Evolutionary conservation across 2,113 vertebrate genomes (phyloP).

Genomic region (Salvelinus alpinus): DNA sequence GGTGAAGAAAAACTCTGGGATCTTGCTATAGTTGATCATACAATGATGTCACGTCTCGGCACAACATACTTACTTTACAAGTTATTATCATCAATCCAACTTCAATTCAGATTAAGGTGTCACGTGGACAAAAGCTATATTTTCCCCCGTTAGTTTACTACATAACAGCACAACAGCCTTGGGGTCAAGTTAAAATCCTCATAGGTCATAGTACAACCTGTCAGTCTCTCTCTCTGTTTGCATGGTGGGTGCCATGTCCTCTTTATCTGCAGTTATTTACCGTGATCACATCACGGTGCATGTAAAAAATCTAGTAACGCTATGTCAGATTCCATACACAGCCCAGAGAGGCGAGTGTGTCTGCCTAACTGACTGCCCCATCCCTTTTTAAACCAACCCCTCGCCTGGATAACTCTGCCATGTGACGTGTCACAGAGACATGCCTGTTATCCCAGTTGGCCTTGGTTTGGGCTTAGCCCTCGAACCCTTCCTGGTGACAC

Average conservation of each 20-base stretch:
- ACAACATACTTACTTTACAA: too few relatives aligned
- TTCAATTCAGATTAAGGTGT: too few relatives aligned
- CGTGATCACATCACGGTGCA: not conserved
- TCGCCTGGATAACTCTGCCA: slow-evolving; percentile 28
- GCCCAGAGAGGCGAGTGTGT: slow-evolving; percentile 4
- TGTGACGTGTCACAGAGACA: slow-evolving; percentile 42
- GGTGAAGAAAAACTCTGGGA: too few relatives aligned
- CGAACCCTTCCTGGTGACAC: not conserved
- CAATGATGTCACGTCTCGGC: too few relatives aligned
- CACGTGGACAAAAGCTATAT: too few relatives aligned
- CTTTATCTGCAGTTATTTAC: slow-evolving; percentile 32
- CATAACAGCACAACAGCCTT: too few relatives aligned
- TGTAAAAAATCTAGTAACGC: slow-evolving; percentile 23
- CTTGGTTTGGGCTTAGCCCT: not conserved
- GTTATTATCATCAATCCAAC: too few relatives aligned
- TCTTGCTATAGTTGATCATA: too few relatives aligned
- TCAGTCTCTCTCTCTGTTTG: not conserved
- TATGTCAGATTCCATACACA: slow-evolving; percentile 32
- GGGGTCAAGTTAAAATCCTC: not conserved
- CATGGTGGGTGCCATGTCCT: not conserved
- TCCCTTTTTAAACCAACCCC: slow-evolving; percentile 3
- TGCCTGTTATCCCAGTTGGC: slow-evolving; percentile 28
- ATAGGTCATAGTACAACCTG: slow-evolving; percentile 1
- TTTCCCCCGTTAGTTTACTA: too few relatives aligned
- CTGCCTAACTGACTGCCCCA: not conserved